Evolutionary conservation across 2,113 vertebrate genomes (phyloP).

Genomic region (Glaucidium brasilianum): DNA sequence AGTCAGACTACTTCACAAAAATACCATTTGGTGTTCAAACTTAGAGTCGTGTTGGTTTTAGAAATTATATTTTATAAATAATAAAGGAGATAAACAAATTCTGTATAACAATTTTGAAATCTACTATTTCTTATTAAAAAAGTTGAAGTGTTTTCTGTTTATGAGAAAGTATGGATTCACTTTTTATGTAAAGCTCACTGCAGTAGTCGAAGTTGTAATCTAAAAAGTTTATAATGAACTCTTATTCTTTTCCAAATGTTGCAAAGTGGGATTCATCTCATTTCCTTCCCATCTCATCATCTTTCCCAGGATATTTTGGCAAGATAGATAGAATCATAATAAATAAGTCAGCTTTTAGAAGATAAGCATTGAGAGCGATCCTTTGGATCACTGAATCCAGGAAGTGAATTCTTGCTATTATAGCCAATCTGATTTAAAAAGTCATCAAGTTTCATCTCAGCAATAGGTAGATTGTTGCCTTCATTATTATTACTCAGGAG

Average conservation of each 20-base stretch:
- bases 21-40: background rate
- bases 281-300: background rate
- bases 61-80: conserved; percentile 15
- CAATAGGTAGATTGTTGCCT: background rate
- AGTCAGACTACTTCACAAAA: background rate
- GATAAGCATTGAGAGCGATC: background rate
- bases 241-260: background rate
- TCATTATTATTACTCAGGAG: background rate
- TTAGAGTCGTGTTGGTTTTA: background rate
- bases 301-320: background rate
- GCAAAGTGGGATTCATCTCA: background rate
- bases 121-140: background rate
- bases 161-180: background rate
- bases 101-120: background rate
- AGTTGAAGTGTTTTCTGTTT: background rate
- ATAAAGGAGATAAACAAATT: background rate
- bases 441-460: background rate
- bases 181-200: background rate
- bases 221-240: background rate
- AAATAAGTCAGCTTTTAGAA: background rate
- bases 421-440: background rate
- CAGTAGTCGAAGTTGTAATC: background rate
- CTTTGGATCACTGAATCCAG: background rate
- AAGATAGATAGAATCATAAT: background rate
- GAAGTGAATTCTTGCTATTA: background rate